Conservation (phyloP, 1,140 invertebrate species). For the Tyrophagus putrescentiae region DNA sequence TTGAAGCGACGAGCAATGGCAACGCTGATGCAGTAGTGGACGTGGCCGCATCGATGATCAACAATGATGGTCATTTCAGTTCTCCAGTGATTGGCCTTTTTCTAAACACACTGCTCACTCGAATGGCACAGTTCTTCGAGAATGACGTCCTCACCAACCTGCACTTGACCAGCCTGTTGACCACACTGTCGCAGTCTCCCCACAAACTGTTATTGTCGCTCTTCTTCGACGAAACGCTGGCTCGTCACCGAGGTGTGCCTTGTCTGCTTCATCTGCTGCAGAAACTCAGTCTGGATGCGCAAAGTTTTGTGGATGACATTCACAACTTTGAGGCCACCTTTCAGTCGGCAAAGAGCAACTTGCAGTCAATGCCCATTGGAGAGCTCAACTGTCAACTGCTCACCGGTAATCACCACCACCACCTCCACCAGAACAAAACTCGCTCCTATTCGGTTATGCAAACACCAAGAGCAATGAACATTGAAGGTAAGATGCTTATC, state of each 20-base stretch:
- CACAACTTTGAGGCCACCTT: slow-evolving; percentile 9
- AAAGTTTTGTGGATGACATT: not conserved
- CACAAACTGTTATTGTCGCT: slow-evolving; percentile 72
- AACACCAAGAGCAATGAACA: no score
- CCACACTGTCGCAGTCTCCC: slow-evolving; percentile 67
- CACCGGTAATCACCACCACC: not conserved
- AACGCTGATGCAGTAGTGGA: not conserved
- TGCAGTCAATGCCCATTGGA: slow-evolving; percentile 6
- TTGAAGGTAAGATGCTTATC: not conserved
- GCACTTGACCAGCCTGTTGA: slow-evolving; percentile 69
- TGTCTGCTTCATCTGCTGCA: slow-evolving; percentile 63
- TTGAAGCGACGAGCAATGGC: slow-evolving; percentile 44
- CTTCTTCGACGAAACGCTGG: slow-evolving; percentile 65
- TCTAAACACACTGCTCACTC: slow-evolving; percentile 59
- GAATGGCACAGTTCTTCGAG: slow-evolving; percentile 64
- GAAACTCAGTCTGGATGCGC: not conserved
- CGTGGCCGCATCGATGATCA: not conserved
- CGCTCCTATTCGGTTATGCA: no score
- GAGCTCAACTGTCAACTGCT: not conserved
- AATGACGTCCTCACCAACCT: slow-evolving; percentile 75
- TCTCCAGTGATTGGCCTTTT: slow-evolving; percentile 50
- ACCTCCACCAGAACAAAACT: not conserved
- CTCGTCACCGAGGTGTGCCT: slow-evolving; percentile 73
- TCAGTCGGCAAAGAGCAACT: not conserved
- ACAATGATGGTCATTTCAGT: not conserved